phyloP scores from a whole-genome alignment of 1,140 invertebrate genomes.

The Pogonomyrmex barbatus region DNA sequence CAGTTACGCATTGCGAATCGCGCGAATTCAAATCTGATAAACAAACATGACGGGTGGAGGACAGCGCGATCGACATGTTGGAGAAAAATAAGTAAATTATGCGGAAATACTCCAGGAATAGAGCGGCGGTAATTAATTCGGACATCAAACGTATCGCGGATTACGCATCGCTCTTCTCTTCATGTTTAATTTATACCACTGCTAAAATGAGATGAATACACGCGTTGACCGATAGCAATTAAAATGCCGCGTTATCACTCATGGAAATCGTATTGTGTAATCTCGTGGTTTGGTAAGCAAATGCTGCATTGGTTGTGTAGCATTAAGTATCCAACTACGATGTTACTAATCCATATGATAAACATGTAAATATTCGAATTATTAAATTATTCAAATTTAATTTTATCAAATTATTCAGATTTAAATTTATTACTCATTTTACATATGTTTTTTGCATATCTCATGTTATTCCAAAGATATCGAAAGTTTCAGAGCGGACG shows the following conservation, averaged over 20 bases:
- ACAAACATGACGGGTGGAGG: slow-evolving; percentile 16
- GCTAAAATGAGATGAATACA: slow-evolving; percentile 30
- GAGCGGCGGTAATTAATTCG: slow-evolving; percentile 56
- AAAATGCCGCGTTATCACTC: slow-evolving; percentile 19
- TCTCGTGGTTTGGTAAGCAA: slow-evolving; percentile 10
- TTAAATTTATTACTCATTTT: no score
- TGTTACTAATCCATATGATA: neutral
- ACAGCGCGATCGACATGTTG: slow-evolving; percentile 21
- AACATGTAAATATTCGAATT: neutral
- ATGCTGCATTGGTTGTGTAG: neutral
- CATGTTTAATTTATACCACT: slow-evolving; percentile 49
- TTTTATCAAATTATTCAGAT: no score
- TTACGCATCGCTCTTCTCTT: slow-evolving; percentile 25
- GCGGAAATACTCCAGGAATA: slow-evolving; percentile 55
- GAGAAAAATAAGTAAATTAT: slow-evolving; percentile 59
- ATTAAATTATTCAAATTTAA: neutral
- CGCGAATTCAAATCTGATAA: slow-evolving; percentile 29
- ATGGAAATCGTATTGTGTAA: slow-evolving; percentile 31
- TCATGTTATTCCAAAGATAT: neutral
- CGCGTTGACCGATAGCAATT: slow-evolving; percentile 39
- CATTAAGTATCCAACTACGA: slow-evolving; percentile 13
- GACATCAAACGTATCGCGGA: slow-evolving; percentile 47
- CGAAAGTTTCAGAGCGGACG: neutral
- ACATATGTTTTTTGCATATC: no score
- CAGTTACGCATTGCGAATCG: slow-evolving; percentile 55